phyloP scores from a whole-genome alignment of 2,888 invertebrate species.

The Caenorhabditis japonica region DNA sequence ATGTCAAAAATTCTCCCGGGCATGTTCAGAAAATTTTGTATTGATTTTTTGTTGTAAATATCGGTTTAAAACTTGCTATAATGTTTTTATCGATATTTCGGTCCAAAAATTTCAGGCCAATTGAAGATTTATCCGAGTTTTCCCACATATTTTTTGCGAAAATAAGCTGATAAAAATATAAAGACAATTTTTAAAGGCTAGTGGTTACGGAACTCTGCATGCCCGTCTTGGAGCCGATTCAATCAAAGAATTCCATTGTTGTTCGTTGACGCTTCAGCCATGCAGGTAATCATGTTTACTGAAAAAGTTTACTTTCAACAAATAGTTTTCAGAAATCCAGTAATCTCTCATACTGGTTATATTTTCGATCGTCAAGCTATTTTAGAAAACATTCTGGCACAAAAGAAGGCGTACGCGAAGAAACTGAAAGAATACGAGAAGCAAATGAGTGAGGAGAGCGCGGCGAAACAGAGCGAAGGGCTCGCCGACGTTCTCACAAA shows the following conservation, averaged over 20 bases:
- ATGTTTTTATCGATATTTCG: too few species aligned
- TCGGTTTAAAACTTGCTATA: too few species aligned
- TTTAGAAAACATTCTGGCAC: constrained; percentile 91
- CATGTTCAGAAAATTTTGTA: too few species aligned
- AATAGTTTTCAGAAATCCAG: constrained; percentile 66
- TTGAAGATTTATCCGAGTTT: too few species aligned
- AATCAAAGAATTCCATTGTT: constrained; percentile 95
- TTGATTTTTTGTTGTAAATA: too few species aligned
- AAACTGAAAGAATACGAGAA: constrained; percentile 90
- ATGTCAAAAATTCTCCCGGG: too few species aligned
- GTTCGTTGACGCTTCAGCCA: constrained; percentile 94
- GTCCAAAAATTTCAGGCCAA: too few species aligned
- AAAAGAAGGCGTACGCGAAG: constrained; percentile 90
- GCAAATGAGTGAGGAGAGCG: constrained; percentile 65
- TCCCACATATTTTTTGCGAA: too few species aligned
- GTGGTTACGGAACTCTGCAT: constrained; percentile 86
- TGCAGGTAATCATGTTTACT: constrained; percentile 82
- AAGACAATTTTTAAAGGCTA: too few species aligned
- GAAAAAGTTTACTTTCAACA: constrained; percentile 10
- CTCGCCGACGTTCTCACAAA: constrained; percentile 30
- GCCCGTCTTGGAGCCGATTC: constrained; percentile 91
- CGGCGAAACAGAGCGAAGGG: constrained; percentile 47
- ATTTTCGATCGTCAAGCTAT: constrained; percentile 97
- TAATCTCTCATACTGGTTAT: constrained; percentile 84
- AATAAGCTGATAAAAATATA: too few species aligned